Evolutionary conservation across 2,113 vertebrate genomes (phyloP).

Genomic region (Corythornis madagascariensis): DNA sequence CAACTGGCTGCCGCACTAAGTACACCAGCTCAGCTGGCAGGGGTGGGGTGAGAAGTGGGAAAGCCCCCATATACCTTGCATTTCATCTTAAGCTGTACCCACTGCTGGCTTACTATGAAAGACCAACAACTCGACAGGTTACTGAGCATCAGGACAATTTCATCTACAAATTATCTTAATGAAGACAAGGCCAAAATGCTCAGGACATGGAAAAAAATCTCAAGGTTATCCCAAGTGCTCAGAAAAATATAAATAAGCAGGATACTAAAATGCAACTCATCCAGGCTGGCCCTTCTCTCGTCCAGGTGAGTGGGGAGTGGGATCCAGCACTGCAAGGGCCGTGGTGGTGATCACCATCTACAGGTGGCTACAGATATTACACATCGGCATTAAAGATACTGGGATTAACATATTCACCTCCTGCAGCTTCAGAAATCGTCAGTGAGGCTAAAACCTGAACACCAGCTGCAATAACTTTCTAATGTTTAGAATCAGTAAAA

Average conservation of each 20-base stretch:
- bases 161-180: background rate
- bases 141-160: background rate
- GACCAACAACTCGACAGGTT: background rate
- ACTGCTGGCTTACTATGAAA: background rate
- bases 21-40: background rate
- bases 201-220: background rate
- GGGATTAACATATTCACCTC: background rate
- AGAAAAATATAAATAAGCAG: background rate
- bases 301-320: background rate
- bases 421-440: background rate
- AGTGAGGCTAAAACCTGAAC: background rate
- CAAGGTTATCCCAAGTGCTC: background rate
- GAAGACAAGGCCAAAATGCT: background rate
- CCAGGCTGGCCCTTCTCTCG: background rate
- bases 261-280: background rate
- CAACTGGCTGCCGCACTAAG: background rate
- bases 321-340: background rate
- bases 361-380: background rate
- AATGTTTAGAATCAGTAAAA: background rate
- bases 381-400: background rate
- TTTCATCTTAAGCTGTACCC: background rate
- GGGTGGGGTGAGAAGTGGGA: background rate
- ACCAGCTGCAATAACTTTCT: background rate
- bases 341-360: conserved; percentile 8
- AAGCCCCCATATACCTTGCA: background rate